Percentiles rank a stretch among this genome's conserved stretches.
These are phyloP conservation scores for Sturnus vulgaris DNA, from an alignment of 2,113 vertebrate genomes.

Conservation along the genomic window DNA sequence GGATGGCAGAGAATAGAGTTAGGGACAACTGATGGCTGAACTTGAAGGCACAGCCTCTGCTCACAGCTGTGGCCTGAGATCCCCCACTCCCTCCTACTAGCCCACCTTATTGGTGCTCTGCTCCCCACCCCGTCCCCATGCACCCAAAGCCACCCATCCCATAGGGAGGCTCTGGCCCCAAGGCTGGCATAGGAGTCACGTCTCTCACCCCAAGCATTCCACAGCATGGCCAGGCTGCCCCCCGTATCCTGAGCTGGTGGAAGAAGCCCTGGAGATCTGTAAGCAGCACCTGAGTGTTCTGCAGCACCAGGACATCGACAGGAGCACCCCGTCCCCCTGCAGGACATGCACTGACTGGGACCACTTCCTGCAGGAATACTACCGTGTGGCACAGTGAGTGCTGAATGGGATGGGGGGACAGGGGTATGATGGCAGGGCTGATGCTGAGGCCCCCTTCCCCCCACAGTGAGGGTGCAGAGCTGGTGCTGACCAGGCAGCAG, in stretches of 20 bases:
- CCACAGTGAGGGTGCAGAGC: slow-evolving; percentile 74
- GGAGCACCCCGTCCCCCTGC: not conserved
- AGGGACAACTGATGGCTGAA: not conserved
- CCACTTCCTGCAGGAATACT: slow-evolving; percentile 81
- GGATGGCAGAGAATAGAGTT: not conserved
- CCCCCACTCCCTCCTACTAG: not conserved
- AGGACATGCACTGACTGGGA: slow-evolving; percentile 69
- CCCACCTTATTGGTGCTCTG: not conserved
- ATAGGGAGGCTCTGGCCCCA: not conserved
- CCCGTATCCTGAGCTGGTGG: slow-evolving; percentile 72
- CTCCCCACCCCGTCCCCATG: too few species aligned
- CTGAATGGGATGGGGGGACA: rapidly evolving
- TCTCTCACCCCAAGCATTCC: not conserved
- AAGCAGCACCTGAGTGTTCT: slow-evolving; percentile 77
- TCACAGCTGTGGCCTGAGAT: not conserved
- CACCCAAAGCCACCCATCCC: not conserved
- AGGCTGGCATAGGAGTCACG: not conserved
- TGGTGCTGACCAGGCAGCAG: slow-evolving; percentile 67
- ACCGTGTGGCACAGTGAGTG: slow-evolving; percentile 83
- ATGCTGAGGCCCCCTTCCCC: not conserved
- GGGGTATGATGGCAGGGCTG: rapidly evolving
- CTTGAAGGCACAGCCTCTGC: not conserved
- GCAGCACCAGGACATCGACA: slow-evolving; percentile 83
- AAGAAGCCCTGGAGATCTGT: slow-evolving; percentile 79
- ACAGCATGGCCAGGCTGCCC: not conserved